Conservation (phyloP, 2,113 vertebrate genomes). For the Menura novaehollandiae region DNA sequence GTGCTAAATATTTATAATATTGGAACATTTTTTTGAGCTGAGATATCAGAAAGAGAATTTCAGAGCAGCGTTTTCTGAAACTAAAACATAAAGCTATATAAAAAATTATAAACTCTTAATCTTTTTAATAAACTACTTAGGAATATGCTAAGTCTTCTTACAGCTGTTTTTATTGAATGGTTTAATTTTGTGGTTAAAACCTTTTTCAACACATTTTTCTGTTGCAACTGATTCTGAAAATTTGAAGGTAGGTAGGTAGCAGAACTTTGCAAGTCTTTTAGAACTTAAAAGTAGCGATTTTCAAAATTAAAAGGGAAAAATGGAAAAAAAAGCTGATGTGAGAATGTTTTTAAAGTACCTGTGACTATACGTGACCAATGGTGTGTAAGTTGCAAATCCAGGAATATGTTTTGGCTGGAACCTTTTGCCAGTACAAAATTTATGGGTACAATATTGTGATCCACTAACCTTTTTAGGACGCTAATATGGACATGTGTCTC, state of each 20-base stretch:
- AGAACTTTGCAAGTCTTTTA: background rate
- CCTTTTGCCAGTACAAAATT: background rate
- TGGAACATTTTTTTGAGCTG: background rate
- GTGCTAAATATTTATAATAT: background rate
- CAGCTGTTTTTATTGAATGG: background rate
- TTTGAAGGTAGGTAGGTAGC: background rate
- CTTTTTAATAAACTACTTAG: background rate
- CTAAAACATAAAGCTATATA: background rate
- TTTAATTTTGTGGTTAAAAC: background rate
- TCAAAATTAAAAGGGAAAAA: background rate
- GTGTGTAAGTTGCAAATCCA: background rate
- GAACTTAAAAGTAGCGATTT: background rate
- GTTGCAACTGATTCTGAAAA: background rate
- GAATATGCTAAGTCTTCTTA: background rate
- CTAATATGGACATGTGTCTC: background rate
- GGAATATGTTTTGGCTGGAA: background rate
- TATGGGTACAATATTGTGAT: background rate
- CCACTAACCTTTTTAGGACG: background rate
- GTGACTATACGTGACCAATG: background rate
- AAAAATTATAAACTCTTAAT: background rate
- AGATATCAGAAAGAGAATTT: background rate
- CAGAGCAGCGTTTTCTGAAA: background rate
- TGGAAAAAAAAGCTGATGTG: background rate
- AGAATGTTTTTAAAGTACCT: background rate
- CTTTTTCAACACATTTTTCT: background rate